phyloP scores from a whole-genome alignment of 92 coral and sea anemone species.

The Heliopora coerulea region DNA sequence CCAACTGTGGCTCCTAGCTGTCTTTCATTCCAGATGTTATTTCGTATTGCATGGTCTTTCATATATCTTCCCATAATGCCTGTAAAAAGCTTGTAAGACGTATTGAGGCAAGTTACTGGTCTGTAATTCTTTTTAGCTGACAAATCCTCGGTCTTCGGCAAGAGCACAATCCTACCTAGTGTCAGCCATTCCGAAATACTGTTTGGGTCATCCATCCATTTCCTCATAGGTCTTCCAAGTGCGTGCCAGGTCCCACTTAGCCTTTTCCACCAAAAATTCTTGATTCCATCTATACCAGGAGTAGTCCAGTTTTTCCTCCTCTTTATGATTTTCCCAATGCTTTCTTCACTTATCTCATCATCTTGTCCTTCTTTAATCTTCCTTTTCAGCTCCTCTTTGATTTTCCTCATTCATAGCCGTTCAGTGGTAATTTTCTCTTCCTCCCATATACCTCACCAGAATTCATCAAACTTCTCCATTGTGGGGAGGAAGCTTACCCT shows the following conservation, averaged over 20 bases:
- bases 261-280: no score
- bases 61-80: conserved; percentile 45
- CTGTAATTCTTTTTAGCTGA: conserved; percentile 46
- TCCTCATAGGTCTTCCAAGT: conserved; percentile 11
- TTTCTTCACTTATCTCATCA: conserved; percentile 5
- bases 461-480: conserved; percentile 33
- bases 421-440: no score
- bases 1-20: conserved; percentile 51
- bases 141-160: conserved; percentile 43
- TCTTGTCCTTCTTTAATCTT: conserved; percentile 29
- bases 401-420: conserved; percentile 31
- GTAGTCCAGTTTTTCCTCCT: no score
- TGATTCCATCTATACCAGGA: no score
- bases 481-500: conserved; percentile 31
- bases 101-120: conserved; percentile 51
- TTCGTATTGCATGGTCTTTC: conserved; percentile 39
- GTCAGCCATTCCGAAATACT: conserved; percentile 44
- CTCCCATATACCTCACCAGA: no score
- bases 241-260: no score
- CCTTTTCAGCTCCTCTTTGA: conserved; percentile 36
- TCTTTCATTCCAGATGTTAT: conserved; percentile 52
- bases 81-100: conserved; percentile 38
- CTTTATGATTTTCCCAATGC: no score
- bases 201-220: conserved; percentile 15
- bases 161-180: conserved; percentile 40